Percentiles rank a stretch among this genome's conserved stretches.
phyloP scores from a whole-genome alignment of 2,113 vertebrate species.

The Pogona vitticeps region DNA sequence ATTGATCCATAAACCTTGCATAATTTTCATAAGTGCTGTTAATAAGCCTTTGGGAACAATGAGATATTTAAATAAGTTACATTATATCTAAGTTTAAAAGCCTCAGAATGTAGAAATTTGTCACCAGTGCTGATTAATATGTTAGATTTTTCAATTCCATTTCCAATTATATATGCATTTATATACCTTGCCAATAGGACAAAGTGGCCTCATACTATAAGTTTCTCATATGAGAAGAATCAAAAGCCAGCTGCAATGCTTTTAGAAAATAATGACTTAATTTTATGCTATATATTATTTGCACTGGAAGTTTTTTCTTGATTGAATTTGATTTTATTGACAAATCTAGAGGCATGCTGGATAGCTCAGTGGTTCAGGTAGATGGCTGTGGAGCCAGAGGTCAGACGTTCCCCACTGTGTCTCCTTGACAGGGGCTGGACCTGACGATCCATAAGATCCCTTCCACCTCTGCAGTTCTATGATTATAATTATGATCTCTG shows the following conservation, averaged over 20 bases:
- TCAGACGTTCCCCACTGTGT: too few species aligned
- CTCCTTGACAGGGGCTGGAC: too few species aligned
- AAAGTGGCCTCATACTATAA: background rate
- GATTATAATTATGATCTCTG: background rate
- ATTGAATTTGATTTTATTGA: background rate
- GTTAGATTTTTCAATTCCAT: background rate
- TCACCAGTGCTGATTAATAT: background rate
- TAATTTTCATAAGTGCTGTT: background rate
- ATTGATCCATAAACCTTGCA: background rate
- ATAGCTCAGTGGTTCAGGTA: too few species aligned
- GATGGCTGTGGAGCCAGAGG: too few species aligned
- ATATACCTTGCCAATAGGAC: background rate
- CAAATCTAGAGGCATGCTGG: background rate
- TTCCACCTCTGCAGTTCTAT: too few species aligned
- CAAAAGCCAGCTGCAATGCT: background rate
- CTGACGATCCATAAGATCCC: too few species aligned
- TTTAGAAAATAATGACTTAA: background rate
- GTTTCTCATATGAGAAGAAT: background rate
- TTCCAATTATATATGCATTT: background rate
- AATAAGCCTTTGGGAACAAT: background rate
- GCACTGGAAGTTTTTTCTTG: background rate
- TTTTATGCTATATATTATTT: background rate
- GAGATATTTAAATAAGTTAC: background rate
- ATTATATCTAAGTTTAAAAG: too few species aligned
- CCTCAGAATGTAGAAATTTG: background rate